Base-by-base conservation (phyloP, 1,140 invertebrate genomes). In the Scaptodrosophila lebanonensis region DNA sequence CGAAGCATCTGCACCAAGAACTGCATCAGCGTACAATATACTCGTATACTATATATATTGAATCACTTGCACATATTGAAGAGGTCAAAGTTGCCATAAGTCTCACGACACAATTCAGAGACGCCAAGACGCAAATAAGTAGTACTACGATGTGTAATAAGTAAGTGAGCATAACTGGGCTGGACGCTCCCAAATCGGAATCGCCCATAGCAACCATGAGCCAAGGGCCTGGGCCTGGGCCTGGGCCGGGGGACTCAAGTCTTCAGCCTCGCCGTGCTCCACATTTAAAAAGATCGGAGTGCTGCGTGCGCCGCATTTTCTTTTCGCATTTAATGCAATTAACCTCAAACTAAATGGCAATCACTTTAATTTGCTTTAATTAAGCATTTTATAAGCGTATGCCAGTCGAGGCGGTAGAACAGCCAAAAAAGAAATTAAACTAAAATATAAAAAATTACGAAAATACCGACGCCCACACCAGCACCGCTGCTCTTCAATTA, bases 321-420 rank as follows among this genome's bases (percentile, higher is more conserved):
- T 53, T 73, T 77, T 79, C 70, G 70, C 77, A 76, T 83, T 82
- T 82, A 82, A 82, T 82, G 76, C 76, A 82, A 82, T 82, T 82
- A 82, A 82, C 76, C 76, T 83, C 76, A 82, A 82, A 83, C 76
- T 83, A 82, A 76, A 83, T 75, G 76, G 76, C 76, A 82, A 82
- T 82, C 76, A 83, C 70, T 83, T 83, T 82, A 82, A 82, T 82
- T 82, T 83, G 76, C 72, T 76, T 82, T 82, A 82, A 82, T 82
- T 82, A 82, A 82, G 76, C 76, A n/a, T n/a, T 76, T 83, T 72
- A 68, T 77, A 73, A 73, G 72, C 72, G 73, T 68, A 79, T 42
- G 43, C 48, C 8, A 30, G 39, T 11, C 22, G 16, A 40, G 18
- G 22, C 25, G 27, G 36, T 13, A 6, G 51, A 38, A 25, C 20